Conservation (phyloP, 2,888 invertebrate genomes). For the Vannuccia rotundouncinata region DNA sequence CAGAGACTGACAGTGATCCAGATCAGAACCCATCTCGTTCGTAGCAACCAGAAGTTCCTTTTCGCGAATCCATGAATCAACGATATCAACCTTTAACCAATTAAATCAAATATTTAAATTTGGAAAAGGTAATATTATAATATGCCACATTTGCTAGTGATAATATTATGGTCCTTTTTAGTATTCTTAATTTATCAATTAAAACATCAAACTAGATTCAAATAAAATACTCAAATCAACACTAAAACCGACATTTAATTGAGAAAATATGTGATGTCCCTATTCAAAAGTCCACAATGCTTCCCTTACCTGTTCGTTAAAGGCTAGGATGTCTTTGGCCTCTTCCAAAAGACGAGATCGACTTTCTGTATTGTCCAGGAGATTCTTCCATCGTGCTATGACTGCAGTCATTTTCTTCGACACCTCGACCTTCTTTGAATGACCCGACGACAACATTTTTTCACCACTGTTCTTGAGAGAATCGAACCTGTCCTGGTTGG, state of each 20-base stretch:
- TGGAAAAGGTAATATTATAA: no score
- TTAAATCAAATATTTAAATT: no score
- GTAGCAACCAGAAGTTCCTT: constrained; percentile 32
- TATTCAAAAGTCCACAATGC: no score
- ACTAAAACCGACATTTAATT: no score
- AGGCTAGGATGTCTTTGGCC: constrained; percentile 29
- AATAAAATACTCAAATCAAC: no score
- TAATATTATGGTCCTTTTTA: no score
- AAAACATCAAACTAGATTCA: no score
- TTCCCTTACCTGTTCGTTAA: constrained; percentile 14
- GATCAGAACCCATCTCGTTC: constrained; percentile 31
- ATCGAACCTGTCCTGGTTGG: constrained; percentile 28
- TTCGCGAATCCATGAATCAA: constrained; percentile 33
- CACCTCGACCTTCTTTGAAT: constrained; percentile 4
- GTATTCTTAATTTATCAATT: no score
- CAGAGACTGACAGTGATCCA: constrained; percentile 25
- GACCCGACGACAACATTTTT: neutral
- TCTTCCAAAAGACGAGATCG: constrained; percentile 23
- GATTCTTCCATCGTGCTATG: constrained; percentile 24
- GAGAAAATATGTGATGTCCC: no score
- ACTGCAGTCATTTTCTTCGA: neutral
- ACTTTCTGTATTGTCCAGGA: neutral
- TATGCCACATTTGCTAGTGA: no score
- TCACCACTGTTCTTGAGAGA: neutral
- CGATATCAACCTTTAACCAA: constrained; percentile 9